Evolutionary conservation across 2,888 invertebrate species (phyloP).

Genomic region (Orthosia cruda): DNA sequence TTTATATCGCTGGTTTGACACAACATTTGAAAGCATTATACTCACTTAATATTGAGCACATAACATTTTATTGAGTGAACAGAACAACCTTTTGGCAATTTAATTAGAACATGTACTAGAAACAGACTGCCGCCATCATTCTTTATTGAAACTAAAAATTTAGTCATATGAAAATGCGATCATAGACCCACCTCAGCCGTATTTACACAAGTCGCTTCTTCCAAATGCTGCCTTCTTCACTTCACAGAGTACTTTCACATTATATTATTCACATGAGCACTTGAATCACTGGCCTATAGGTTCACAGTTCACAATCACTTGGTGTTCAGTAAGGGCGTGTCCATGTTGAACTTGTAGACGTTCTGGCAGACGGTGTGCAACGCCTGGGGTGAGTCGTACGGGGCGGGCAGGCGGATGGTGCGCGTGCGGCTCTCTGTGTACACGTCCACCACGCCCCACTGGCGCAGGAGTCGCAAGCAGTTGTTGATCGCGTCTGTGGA

Average conservation of each 20-base stretch:
- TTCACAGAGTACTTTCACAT: constrained; percentile 14
- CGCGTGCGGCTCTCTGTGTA: constrained; percentile 79
- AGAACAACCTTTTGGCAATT: constrained; percentile 17
- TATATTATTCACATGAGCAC: constrained; percentile 21
- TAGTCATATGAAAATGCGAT: constrained; percentile 35
- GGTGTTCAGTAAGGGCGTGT: constrained; percentile 77
- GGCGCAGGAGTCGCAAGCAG: constrained; percentile 95
- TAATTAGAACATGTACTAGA: background rate
- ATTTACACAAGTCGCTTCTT: constrained; percentile 7
- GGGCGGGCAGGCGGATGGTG: constrained; percentile 75
- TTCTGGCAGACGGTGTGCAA: constrained; percentile 77
- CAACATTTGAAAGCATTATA: constrained; percentile 2
- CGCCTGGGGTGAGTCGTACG: constrained; percentile 74
- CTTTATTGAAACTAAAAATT: constrained; percentile 11
- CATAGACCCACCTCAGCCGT: constrained; percentile 33
- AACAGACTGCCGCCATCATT: constrained; percentile 11
- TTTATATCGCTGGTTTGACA: background rate
- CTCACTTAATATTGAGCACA: background rate
- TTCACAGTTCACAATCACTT: constrained; percentile 62
- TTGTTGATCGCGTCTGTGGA: constrained; percentile 97
- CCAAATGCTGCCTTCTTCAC: constrained; percentile 33
- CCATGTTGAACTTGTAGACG: constrained; percentile 83
- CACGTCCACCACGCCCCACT: constrained; percentile 95
- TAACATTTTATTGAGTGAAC: constrained; percentile 3
- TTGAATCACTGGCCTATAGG: constrained; percentile 26